Conservation (phyloP, 1,140 invertebrate species). For the Penaeus vannamei region DNA sequence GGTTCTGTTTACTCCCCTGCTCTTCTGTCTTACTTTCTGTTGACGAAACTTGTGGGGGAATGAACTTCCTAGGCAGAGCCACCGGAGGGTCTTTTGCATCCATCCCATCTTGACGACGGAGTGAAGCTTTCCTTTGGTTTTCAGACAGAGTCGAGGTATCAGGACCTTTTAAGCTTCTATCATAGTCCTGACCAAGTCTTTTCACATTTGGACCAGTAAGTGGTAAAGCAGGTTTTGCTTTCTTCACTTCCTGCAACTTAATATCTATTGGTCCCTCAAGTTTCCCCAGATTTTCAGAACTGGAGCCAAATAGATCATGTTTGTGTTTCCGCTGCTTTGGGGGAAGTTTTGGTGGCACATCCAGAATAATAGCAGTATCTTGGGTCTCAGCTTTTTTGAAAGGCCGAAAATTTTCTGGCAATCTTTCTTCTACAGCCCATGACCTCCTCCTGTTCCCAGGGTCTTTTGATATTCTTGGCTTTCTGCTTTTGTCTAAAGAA, state of each 20-base stretch:
- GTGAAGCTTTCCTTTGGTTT: constrained; percentile 7
- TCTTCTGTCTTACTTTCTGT: constrained; percentile 8
- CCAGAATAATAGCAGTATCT: constrained; percentile 57
- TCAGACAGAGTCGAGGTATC: constrained; percentile 37
- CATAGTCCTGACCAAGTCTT: background rate
- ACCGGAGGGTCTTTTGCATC: constrained; percentile 47
- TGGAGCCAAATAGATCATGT: constrained; percentile 42
- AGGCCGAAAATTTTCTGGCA: constrained; percentile 35
- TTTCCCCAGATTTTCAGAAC: constrained; percentile 43
- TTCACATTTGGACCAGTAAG: background rate
- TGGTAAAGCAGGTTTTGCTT: background rate
- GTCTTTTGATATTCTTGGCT: constrained; percentile 70
- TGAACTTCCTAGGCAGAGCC: constrained; percentile 48
- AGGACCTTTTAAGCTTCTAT: constrained; percentile 23
- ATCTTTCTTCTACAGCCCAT: constrained; percentile 72
- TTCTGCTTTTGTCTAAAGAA: constrained; percentile 67
- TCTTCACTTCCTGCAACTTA: constrained; percentile 46
- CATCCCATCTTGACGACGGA: constrained; percentile 12
- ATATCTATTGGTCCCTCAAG: constrained; percentile 56
- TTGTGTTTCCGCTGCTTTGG: constrained; percentile 66
- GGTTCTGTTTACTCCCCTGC: background rate
- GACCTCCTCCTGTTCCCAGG: constrained; percentile 70
- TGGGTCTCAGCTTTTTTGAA: constrained; percentile 50
- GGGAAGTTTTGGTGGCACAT: constrained; percentile 68
- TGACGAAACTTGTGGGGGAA: constrained; percentile 38